Base-by-base conservation (phyloP, 2,888 invertebrate species). In the Piscicola geometra region DNA sequence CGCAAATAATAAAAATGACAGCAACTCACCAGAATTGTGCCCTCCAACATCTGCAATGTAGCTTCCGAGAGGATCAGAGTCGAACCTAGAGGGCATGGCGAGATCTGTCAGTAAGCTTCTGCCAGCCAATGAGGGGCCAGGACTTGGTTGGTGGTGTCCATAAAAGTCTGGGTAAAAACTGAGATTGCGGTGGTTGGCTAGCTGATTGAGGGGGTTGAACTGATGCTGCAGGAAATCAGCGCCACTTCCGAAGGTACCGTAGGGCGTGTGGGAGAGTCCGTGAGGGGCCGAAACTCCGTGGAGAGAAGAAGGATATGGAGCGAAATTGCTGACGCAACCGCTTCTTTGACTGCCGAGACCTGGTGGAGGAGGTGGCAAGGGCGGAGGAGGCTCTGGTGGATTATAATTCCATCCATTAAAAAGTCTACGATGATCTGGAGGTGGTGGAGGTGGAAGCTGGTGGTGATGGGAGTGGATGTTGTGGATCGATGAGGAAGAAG, bases 191-290 rank as follows among this genome's bases (percentile, higher is more conserved):
- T 75, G 75, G 36, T 56, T 76, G 30, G 71, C 71, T 12, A 75
- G 70, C 32, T 69, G 60, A 25, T 75, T 75, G 33, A 75, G 36
- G 25, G 76, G 60, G 41, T 69, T 74, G 47, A 76, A 69, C 75
- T 76, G 76, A 64, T 76, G 76, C 50, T 68, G 78, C 28, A 78
- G 64, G 33, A 77, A 78, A 76, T 78, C 78, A 30, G 78, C 75
- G 21, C 75, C 74, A 52, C 71, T 64, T 2, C 75, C 71, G 70
- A 78, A 78, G 0, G 77, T 64, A 3, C 76, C 47, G 76, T 78
- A 78, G n/a, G 78, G 76, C 28, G 71, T 73, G 50, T 78, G 77
- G 28, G 70, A 50, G 21, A 73, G 36, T n/a, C 74, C 73, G 18
- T 73, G 70, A 21, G 71, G 52, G 1, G 60, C 72, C 30, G 75